Percentiles rank a stretch among this genome's conserved stretches.
Evolutionary conservation across 2,113 vertebrate species (phyloP).

Genomic region (Aegotheles bennettii): DNA sequence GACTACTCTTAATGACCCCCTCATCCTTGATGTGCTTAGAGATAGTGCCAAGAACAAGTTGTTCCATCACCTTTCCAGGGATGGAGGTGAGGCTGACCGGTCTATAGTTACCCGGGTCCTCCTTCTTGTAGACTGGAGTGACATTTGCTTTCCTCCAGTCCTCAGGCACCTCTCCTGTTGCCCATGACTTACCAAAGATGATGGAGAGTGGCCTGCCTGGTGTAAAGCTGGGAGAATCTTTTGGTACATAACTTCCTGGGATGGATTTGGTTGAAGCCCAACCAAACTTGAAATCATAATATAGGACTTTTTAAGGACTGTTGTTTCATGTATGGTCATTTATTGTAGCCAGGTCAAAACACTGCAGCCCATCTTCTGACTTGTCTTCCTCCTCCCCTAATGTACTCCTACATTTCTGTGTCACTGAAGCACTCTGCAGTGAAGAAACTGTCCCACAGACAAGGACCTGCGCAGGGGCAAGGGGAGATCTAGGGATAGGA

Average conservation of each 20-base stretch:
- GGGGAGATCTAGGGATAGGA: not conserved
- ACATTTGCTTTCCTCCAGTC: too few species aligned
- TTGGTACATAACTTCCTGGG: not conserved
- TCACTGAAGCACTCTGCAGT: not conserved
- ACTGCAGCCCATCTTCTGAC: not conserved
- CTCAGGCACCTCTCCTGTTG: too few species aligned
- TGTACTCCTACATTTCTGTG: not conserved
- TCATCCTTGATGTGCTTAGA: too few species aligned
- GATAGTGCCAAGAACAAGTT: too few species aligned
- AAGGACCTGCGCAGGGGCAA: not conserved
- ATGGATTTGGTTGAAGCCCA: not conserved
- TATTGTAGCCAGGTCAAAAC: not conserved
- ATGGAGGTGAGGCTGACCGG: too few species aligned
- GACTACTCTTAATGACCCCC: too few species aligned
- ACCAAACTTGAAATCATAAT: not conserved
- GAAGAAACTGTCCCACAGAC: not conserved
- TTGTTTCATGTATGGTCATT: not conserved
- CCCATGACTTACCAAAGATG: too few species aligned
- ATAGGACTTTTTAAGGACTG: not conserved
- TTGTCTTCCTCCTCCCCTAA: not conserved
- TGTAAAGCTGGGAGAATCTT: not conserved
- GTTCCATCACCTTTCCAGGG: too few species aligned
- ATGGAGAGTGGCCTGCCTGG: not conserved
- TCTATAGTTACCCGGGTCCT: too few species aligned
- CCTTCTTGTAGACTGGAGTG: too few species aligned